Base-by-base conservation (phyloP, 2,888 invertebrate genomes). In the Rambutsinella grinnellia region DNA sequence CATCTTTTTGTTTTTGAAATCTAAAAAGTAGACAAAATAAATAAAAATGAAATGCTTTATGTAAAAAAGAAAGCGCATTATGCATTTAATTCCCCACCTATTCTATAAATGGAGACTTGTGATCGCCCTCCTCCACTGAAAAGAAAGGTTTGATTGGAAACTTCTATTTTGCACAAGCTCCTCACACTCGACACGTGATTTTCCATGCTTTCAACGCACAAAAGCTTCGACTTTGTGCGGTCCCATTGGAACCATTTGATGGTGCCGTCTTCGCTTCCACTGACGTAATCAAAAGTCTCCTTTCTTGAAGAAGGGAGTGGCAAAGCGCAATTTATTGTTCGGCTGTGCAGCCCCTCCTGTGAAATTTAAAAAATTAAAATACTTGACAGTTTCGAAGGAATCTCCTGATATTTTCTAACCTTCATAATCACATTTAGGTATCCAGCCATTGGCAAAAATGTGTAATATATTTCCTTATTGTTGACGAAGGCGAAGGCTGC, bases 201-300 rank as follows among this genome's bases (percentile, higher is more conserved):
- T 47, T 75, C 72, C 65, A 76, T 78, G 53, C 44, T 71, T 28
- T 72, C 53, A 24, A 71, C 46, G 21, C 60, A 62, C 23, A 44
- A 56, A 51, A 62, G 60, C 28, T 28, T 49, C 2, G 68, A 21
- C 10, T 61, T 53, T 5, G 13, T 2, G n/a, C n/a, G n/a, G 28
- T 76, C 57, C 71, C 76, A 80, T 10, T 67, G 57, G 44, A 78
- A 72, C 54, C 71, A 76, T 61, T 78, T 61, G 15, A 80, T 26
- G 3, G 78, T 68, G 15, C 78, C 78, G 23, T 80, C 80, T 47
- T 80, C 80, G 53, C 80, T 80, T 57, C 80, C 78, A 28, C 78
- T 68, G 2, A 78, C 67, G 27, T 72, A 69, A 8, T 51, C 28
- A 49, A 65, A 44, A 27, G 49, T 21, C n/a, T 62, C 28, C 8